Evolutionary conservation across 2,113 vertebrate genomes (phyloP).

Genomic region (Neolamprologus modestus): DNA sequence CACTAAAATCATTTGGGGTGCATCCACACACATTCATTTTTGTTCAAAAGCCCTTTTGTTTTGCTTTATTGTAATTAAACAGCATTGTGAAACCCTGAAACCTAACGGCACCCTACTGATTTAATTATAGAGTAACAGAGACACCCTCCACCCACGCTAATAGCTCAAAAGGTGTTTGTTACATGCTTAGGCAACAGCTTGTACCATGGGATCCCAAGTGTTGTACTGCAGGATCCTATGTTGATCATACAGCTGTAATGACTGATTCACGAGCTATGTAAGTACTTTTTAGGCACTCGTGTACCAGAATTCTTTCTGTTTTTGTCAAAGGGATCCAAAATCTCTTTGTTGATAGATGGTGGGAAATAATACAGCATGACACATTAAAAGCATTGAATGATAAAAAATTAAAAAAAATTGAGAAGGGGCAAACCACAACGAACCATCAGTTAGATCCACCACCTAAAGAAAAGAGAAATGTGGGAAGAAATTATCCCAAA

Average conservation of each 20-base stretch:
- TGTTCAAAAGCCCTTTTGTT: fast-evolving
- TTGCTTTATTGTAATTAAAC: neutral
- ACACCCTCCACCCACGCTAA: neutral
- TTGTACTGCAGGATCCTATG: neutral
- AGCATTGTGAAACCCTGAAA: neutral
- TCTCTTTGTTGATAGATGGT: neutral
- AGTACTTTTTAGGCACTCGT: neutral
- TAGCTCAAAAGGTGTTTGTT: neutral
- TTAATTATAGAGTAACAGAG: neutral
- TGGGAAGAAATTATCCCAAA: neutral
- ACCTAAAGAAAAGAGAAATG: neutral
- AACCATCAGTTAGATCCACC: neutral
- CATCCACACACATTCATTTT: neutral
- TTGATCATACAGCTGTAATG: neutral
- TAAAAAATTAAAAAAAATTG: neutral
- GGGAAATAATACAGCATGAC: neutral
- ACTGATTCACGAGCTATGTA: neutral
- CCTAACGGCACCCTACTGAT: neutral
- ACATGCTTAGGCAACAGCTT: neutral
- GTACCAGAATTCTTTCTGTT: neutral
- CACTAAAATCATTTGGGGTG: neutral
- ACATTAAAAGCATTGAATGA: neutral
- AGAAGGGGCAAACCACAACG: fast-evolving
- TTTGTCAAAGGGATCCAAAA: neutral
- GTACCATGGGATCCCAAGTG: neutral